These are phyloP conservation scores for Troides oblongomaculatus DNA, from an alignment of 2,888 invertebrate genomes.

Conservation along the genomic window DNA sequence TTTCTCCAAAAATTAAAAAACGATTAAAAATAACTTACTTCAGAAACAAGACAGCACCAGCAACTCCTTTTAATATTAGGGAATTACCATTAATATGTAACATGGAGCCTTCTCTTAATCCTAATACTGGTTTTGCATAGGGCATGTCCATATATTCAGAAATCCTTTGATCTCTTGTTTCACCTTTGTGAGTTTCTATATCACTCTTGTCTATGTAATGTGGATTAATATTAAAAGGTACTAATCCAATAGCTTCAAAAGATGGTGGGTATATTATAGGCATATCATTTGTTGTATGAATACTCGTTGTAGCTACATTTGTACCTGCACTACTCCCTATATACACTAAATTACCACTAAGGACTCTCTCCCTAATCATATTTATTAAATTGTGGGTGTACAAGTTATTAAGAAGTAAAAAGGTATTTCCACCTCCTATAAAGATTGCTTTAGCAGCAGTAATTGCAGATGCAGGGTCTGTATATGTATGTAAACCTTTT, in stretches of 20 bases:
- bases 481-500: constrained; percentile 82
- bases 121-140: constrained; percentile 82
- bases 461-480: constrained; percentile 79
- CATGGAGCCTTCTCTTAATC: constrained; percentile 85
- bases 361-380: constrained; percentile 81
- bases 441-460: constrained; percentile 84
- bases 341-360: constrained; percentile 83
- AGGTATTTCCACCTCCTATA: constrained; percentile 91
- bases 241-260: constrained; percentile 85
- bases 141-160: constrained; percentile 83
- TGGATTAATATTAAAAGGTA: constrained; percentile 92
- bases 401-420: constrained; percentile 84
- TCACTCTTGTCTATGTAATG: constrained; percentile 86
- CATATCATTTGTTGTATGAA: constrained; percentile 94
- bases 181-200: constrained; percentile 85
- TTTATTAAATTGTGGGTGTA: constrained; percentile 84
- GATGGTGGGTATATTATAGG: constrained; percentile 89
- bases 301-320: constrained; percentile 89
- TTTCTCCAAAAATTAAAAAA: no score
- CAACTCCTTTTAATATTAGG: constrained; percentile 81
- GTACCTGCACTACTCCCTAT: constrained; percentile 91
- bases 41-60: constrained; percentile 82
- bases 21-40: constrained; percentile 70
- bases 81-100: constrained; percentile 81
- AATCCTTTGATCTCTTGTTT: constrained; percentile 88